Evolutionary conservation across 2,888 invertebrate genomes (phyloP), one percentile per base, ranked within the genome.

Genomic region (Dimorphilus gyrociliatus): DNA sequence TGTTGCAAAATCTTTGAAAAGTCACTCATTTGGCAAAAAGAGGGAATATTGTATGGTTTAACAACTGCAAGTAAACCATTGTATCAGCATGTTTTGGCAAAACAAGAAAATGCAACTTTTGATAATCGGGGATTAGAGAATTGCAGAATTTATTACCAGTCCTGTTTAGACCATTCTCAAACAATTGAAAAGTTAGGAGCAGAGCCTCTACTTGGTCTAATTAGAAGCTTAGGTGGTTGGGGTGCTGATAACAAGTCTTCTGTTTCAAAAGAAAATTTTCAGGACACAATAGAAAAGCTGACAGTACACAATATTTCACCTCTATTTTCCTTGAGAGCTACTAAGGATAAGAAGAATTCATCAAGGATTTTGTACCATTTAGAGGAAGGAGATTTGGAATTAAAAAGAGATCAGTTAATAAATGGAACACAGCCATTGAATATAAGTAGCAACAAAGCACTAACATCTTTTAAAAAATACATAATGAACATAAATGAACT

Each of bases 401-500:
- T 92, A 27, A 86, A 86, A 2, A 81, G 84, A n/a, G 88, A 92
- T 43, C 81, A 84, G 60, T 94, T 92, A 55, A 68, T 90, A 23
- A 92, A 94, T 64, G 78, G 79, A 60, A 82, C 84, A 2, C n/a
- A n/a, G n/a, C n/a, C n/a, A n/a, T n/a, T n/a, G n/a, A n/a, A n/a
- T n/a, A n/a, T n/a, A n/a, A n/a, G n/a, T n/a, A n/a, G n/a, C n/a
- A n/a, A n/a, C n/a, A n/a, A 85, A 65, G 76, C 88, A 3, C 61
- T 90, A 19, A 71, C 72, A 10, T 88, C 86, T 0, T 90, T 86
- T 51, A 64, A 85, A 37, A 80, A 84, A 32, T 90, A 82, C 55
- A 88, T 92, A 85, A 81, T 79, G 0, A 76, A 76, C 62, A 74
- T 86, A 41, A 79, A 86, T 0, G 73, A 73, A 0, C 68, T 88